These are phyloP conservation scores for Cyanoderma ruficeps DNA, from an alignment of 2,113 vertebrate species.

Conservation along the genomic window DNA sequence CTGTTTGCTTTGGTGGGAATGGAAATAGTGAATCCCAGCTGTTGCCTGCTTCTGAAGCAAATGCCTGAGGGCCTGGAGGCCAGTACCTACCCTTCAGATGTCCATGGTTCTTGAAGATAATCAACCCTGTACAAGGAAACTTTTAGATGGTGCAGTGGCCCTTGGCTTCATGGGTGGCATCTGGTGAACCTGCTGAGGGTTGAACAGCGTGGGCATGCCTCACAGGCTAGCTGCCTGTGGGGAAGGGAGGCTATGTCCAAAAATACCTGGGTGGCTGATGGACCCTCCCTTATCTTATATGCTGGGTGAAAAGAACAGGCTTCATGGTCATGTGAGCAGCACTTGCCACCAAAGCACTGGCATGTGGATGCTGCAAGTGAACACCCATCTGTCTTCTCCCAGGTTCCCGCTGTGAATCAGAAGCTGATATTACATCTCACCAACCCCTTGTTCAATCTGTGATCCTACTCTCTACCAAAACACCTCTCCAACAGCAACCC, in stretches of 20 bases:
- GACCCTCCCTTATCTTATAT: neutral
- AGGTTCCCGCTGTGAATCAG: neutral
- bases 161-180: neutral
- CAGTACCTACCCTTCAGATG: neutral
- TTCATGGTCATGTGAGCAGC: neutral
- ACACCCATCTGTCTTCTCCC: neutral
- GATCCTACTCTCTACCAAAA: neutral
- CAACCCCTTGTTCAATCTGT: neutral
- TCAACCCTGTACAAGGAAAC: neutral
- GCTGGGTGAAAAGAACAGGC: neutral
- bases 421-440: neutral
- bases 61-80: neutral
- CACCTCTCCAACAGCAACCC: neutral
- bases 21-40: neutral
- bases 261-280: neutral
- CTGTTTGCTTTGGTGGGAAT: neutral
- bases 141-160: neutral
- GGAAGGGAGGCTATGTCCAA: neutral
- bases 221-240: neutral
- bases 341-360: neutral
- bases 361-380: accelerated
- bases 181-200: neutral
- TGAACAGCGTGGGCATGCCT: neutral
- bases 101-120: neutral
- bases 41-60: neutral